These are phyloP conservation scores for Scolopax bukidnonensis DNA, from an alignment of 2,797 vertebrate species.

Conservation along the genomic window DNA sequence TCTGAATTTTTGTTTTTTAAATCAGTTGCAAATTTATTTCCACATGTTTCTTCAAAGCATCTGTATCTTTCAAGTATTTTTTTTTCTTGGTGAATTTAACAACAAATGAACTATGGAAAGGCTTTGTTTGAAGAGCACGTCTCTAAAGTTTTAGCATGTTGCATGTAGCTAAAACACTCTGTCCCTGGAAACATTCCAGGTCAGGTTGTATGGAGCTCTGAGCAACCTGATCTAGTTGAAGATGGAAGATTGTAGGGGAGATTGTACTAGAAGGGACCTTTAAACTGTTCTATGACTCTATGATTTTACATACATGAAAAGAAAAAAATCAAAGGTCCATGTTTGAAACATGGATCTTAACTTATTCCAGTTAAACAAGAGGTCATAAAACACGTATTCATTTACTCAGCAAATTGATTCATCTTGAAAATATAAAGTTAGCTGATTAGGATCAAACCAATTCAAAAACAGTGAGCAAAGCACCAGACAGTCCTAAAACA, in stretches of 20 bases:
- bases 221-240: not conserved
- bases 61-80: not conserved
- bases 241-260: not conserved
- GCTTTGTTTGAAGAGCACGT: not conserved
- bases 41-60: not conserved
- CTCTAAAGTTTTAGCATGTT: not conserved
- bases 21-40: not conserved
- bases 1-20: not conserved
- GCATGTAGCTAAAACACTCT: not conserved
- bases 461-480: not conserved
- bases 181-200: not conserved
- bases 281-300: not conserved
- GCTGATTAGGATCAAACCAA: not conserved
- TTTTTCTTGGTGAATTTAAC: not conserved
- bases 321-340: not conserved
- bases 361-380: not conserved
- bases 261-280: not conserved
- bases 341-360: not conserved
- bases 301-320: not conserved
- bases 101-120: not conserved
- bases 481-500: accelerated
- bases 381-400: not conserved
- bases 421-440: not conserved
- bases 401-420: not conserved
- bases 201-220: not conserved